A percentile compares a stretch with the other conserved stretches of the same genome.
Conservation (phyloP, 2,113 vertebrate species). For the Apeltes quadracus region DNA sequence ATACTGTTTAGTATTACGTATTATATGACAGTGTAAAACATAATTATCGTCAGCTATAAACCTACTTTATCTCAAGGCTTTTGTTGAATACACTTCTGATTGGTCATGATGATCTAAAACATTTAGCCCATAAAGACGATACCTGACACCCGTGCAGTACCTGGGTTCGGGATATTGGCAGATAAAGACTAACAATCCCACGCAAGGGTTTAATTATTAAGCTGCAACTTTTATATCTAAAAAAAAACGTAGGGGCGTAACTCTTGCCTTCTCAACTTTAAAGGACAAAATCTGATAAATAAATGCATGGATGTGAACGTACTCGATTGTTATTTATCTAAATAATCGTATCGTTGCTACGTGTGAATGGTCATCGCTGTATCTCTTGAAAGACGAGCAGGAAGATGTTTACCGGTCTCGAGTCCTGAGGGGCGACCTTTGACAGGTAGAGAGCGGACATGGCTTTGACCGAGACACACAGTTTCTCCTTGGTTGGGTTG, state of each 20-base stretch:
- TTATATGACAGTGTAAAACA: neutral
- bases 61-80: neutral
- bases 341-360: neutral
- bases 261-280: neutral
- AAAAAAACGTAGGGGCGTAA: neutral
- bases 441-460: constrained; percentile 81
- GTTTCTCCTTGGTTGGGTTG: constrained; percentile 59
- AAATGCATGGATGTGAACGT: neutral
- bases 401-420: constrained; percentile 65
- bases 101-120: neutral
- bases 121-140: neutral
- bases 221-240: neutral
- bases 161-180: neutral
- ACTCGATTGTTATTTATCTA: neutral
- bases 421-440: constrained; percentile 67
- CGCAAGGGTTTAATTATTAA: neutral
- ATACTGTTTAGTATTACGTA: neutral
- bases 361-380: neutral
- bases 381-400: neutral
- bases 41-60: neutral
- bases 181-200: neutral
- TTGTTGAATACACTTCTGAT: neutral
- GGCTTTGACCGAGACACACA: constrained; percentile 75
- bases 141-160: neutral
- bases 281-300: neutral